A percentile compares a stretch with the other conserved stretches of the same genome.
Evolutionary conservation across 2,888 invertebrate species (phyloP).

Genomic region (Salpingus planirostris): DNA sequence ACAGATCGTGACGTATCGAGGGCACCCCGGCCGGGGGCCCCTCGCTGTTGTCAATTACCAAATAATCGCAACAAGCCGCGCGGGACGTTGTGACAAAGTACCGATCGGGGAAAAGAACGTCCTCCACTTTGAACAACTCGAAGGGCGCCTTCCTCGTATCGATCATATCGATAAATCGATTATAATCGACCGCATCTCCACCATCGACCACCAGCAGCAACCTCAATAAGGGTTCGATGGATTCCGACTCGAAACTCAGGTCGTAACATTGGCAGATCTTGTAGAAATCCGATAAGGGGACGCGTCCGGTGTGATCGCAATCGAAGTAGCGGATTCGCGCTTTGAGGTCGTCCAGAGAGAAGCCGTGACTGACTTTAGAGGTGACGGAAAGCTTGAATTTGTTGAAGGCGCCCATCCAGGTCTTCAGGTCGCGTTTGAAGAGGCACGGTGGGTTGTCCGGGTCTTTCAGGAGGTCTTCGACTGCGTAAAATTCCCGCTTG

Average conservation of each 20-base stretch:
- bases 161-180: conserved; percentile 44
- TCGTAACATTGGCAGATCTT: conserved; percentile 39
- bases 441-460: conserved; percentile 23
- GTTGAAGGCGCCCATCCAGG: conserved; percentile 44
- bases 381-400: conserved; percentile 17
- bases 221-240: conserved; percentile 45
- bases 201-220: conserved; percentile 45
- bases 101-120: conserved; percentile 25
- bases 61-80: conserved; percentile 29
- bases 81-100: conserved; percentile 31
- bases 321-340: conserved; percentile 29
- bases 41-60: conserved; percentile 29
- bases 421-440: conserved; percentile 39
- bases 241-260: conserved; percentile 42
- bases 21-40: conserved; percentile 28
- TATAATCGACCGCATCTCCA: conserved; percentile 41
- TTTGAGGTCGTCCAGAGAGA: conserved; percentile 25
- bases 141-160: conserved; percentile 40
- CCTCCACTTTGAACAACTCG: conserved; percentile 39
- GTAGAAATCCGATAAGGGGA: conserved; percentile 42
- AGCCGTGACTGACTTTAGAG: conserved; percentile 16
- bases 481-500: conserved; percentile 38
- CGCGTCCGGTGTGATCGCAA: conserved; percentile 19
- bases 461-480: conserved; percentile 41
- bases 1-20: conserved; percentile 26